A percentile compares a stretch with the other conserved stretches of the same genome.
phyloP scores from a whole-genome alignment of 1,140 invertebrate genomes.

The Himalopsyche phryganea region DNA sequence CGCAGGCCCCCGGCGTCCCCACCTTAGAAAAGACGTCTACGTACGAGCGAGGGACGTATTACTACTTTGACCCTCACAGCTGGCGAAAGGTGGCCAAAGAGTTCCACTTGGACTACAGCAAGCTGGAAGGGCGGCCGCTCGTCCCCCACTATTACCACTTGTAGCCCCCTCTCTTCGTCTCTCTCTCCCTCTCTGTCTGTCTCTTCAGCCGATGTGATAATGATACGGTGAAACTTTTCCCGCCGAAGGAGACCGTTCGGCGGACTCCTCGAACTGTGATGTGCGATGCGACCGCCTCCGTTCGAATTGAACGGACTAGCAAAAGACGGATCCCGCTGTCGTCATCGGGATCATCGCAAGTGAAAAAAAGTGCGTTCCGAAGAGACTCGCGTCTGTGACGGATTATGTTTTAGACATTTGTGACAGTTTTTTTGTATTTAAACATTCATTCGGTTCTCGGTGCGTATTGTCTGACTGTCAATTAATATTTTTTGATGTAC shows the following conservation, averaged over 20 bases:
- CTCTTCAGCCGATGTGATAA: neutral
- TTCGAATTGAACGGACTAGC: neutral
- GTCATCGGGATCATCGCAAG: neutral
- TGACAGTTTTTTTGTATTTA: no score
- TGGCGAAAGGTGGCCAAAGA: conserved; percentile 96
- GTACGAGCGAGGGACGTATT: conserved; percentile 97
- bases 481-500: no score
- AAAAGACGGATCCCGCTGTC: neutral
- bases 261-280: neutral
- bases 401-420: no score
- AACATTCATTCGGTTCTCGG: no score
- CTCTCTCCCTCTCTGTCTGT: neutral
- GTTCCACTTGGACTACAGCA: conserved; percentile 96
- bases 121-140: conserved; percentile 85
- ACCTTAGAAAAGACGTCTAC: conserved; percentile 90
- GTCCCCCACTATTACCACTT: conserved; percentile 42
- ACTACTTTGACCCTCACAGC: conserved; percentile 96
- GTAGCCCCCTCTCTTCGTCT: conserved; percentile 12
- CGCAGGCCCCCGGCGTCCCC: conserved; percentile 88
- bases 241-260: neutral
- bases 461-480: no score
- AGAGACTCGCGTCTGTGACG: no score
- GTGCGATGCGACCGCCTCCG: neutral
- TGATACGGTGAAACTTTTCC: neutral
- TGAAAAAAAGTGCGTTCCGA: no score